These are phyloP conservation scores for Tetragonula clypearis DNA, from an alignment of 1,140 invertebrate species.

Conservation along the genomic window DNA sequence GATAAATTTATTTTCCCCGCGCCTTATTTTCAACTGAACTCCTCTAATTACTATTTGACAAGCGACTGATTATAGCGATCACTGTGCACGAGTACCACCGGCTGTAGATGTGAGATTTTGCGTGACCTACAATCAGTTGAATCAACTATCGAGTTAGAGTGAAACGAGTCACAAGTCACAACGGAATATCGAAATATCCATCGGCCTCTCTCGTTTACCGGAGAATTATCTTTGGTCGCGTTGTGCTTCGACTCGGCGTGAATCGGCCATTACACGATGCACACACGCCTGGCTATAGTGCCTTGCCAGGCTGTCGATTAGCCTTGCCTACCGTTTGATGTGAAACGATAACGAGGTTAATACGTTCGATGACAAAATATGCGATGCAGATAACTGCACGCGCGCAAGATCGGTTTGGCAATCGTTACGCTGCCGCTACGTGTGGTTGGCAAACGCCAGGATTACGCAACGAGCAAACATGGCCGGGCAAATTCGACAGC, in stretches of 20 bases:
- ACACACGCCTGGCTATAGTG: neutral
- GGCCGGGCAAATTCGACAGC: neutral
- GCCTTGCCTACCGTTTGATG: conserved; percentile 6
- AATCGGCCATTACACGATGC: neutral
- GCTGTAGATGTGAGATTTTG: no score
- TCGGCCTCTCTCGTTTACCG: no score
- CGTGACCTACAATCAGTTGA: no score
- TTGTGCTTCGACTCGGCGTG: no score
- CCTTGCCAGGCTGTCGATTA: conserved; percentile 1
- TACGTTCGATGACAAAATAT: conserved; percentile 7
- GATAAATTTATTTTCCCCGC: no score
- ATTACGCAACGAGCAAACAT: neutral
- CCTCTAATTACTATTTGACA: no score
- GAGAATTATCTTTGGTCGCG: no score
- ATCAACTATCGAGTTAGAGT: conserved; percentile 19
- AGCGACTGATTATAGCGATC: no score
- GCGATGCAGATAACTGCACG: neutral
- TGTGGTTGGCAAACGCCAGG: neutral
- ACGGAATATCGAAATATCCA: conserved; percentile 6
- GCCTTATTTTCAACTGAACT: no score
- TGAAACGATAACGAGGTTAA: conserved; percentile 29
- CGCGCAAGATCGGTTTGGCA: neutral
- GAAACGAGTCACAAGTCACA: conserved; percentile 56
- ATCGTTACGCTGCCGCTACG: neutral
- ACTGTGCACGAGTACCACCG: no score